These are phyloP conservation scores for Heliopora coerulea DNA, from an alignment of 92 coral and sea anemone species.

Conservation along the genomic window DNA sequence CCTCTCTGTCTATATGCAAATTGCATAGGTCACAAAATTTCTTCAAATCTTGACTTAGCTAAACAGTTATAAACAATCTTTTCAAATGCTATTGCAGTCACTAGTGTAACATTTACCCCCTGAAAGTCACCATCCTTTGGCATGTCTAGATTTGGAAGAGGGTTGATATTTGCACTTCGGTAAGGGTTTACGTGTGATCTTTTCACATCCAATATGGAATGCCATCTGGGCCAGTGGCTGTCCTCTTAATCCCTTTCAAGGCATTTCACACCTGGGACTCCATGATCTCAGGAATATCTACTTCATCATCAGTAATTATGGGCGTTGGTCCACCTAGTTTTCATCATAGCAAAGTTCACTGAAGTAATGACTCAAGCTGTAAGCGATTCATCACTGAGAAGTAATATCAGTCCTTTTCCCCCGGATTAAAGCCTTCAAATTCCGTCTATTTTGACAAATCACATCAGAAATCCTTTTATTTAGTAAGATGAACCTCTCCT, in stretches of 20 bases:
- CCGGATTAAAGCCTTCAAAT: neutral
- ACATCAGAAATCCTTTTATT: slow-evolving; percentile 12
- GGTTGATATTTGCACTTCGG: slow-evolving; percentile 14
- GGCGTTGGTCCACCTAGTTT: too few relatives aligned
- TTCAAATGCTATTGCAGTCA: slow-evolving; percentile 51
- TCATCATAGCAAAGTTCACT: too few relatives aligned
- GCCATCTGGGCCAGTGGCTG: neutral
- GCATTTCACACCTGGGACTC: neutral
- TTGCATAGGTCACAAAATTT: slow-evolving; percentile 3
- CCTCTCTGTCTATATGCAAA: slow-evolving; percentile 7
- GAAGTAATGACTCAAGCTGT: too few relatives aligned
- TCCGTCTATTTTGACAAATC: slow-evolving; percentile 1
- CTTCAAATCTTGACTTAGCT: slow-evolving; percentile 23
- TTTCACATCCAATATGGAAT: slow-evolving; percentile 18
- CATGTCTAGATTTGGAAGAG: slow-evolving; percentile 8
- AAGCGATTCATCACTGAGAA: too few relatives aligned
- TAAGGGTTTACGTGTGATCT: slow-evolving; percentile 5
- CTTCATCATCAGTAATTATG: neutral
- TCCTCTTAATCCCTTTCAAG: neutral
- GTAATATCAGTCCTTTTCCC: too few relatives aligned
- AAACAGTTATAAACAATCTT: slow-evolving; percentile 42
- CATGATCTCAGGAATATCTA: neutral
- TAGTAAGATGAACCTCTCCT: neutral
- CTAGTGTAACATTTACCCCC: slow-evolving; percentile 53
- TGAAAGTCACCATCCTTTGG: slow-evolving; percentile 21